Percentiles rank a stretch among this genome's conserved stretches.
Evolutionary conservation across 2,888 invertebrate genomes (phyloP).

Genomic region (Dascillus cervinus): DNA sequence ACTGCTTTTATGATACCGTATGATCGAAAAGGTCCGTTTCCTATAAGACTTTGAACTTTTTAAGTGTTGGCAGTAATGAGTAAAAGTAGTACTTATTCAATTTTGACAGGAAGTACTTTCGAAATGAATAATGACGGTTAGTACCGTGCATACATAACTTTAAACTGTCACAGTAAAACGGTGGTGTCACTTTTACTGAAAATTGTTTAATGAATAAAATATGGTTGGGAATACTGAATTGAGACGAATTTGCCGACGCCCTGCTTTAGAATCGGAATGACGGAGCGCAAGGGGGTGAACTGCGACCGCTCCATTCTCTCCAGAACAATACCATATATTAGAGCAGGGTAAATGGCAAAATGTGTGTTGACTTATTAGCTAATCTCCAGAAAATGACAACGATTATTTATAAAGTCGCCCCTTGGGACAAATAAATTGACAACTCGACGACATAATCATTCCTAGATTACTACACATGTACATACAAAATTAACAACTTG

Average conservation of each 20-base stretch:
- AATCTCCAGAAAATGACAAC: slow-evolving; percentile 39
- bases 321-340: slow-evolving; percentile 19
- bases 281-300: slow-evolving; percentile 1
- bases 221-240: background rate
- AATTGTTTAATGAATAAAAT: too few relatives aligned
- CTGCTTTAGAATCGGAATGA: background rate
- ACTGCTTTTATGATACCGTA: too few relatives aligned
- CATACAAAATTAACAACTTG: slow-evolving; percentile 26
- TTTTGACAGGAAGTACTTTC: too few relatives aligned
- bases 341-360: slow-evolving; percentile 29
- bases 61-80: too few relatives aligned
- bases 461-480: slow-evolving; percentile 20
- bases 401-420: slow-evolving; percentile 33
- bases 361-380: slow-evolving; percentile 41
- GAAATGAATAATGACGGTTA: too few relatives aligned
- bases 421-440: slow-evolving; percentile 18
- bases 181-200: too few relatives aligned
- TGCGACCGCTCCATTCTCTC: slow-evolving; percentile 7
- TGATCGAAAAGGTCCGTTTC: too few relatives aligned
- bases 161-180: too few relatives aligned
- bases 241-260: background rate
- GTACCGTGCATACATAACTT: too few relatives aligned
- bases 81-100: too few relatives aligned
- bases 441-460: slow-evolving; percentile 23
- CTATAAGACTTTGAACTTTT: too few relatives aligned